Evolutionary conservation across 2,113 vertebrate genomes (phyloP), one percentile per base, ranked within the genome.

Genomic region (Larimichthys polyactis): DNA sequence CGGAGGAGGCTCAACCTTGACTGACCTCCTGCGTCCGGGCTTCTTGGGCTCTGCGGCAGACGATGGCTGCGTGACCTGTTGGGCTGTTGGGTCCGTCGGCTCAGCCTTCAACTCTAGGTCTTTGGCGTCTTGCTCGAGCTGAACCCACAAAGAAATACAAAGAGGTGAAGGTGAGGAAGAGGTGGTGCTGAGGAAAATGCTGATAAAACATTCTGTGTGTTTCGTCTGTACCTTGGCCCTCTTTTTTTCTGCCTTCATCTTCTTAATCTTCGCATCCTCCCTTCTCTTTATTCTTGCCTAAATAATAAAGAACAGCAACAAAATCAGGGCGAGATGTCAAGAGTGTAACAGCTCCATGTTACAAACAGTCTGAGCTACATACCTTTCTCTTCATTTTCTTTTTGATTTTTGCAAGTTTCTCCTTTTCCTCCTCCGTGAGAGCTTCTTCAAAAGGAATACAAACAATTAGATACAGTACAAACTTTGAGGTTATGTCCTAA

Each of bases 361-460:
- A 24, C 8, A 49, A 66, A 27, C 1, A 52, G 36, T 51, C 1
- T 52, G 0, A n/a, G 68, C 3, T 6, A 51, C 29, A 2, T 63
- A 97, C 96, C 97, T 98, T 99, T 94, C 95, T 94, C 86, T 96
- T 97, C 94, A 97, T 96, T 83, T 99, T 99, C 95, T 97, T 99
- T 93, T 97, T 99, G 90, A 97, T 96, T 88, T 98, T 99, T 85
- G 86, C 94, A 58, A 98, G 93, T 92, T 97, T 98, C 88, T 95
- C 89, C 90, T 98, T 99, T 80, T 98, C 97, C 64, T 98, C 97
- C 0, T 98, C 97, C 0, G 95, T 98, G 19, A 96, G 95, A 60
- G 96, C 94, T 92, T 98, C 98, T 99, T 78, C 1, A 68, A 69
- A 77, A 3, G 4, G 1, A 82, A 64, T 3, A 76, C 1, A 78